Percentiles rank a stretch among this genome's conserved stretches.
Evolutionary conservation across 1,140 invertebrate species (phyloP).

Genomic region (Cherax destructor): DNA sequence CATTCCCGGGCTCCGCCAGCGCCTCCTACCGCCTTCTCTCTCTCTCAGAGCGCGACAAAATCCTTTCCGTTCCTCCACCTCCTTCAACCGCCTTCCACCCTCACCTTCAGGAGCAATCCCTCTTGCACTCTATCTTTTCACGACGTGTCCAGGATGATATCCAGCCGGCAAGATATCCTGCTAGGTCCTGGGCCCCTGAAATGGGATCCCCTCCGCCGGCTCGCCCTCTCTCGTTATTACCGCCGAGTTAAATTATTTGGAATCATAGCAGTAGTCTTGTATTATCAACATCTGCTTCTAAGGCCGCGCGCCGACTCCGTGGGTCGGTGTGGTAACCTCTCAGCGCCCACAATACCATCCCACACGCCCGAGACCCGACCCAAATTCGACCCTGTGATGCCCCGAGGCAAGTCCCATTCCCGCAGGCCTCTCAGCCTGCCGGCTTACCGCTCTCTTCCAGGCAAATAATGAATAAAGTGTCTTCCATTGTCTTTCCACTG

Average conservation of each 20-base stretch:
- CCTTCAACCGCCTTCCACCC: neutral
- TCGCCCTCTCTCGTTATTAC: slow-evolving; percentile 54
- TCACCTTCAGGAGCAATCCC: neutral
- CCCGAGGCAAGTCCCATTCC: too few species aligned
- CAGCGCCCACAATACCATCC: slow-evolving; percentile 19
- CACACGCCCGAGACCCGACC: neutral
- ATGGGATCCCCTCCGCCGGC: neutral
- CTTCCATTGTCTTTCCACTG: slow-evolving; percentile 71
- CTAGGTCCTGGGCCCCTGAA: neutral
- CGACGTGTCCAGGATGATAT: slow-evolving; percentile 54
- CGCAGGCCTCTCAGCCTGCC: neutral
- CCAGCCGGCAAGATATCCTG: slow-evolving; percentile 33
- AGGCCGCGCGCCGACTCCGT: slow-evolving; percentile 44
- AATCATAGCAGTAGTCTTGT: slow-evolving; percentile 65
- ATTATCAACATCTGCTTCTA: slow-evolving; percentile 60
- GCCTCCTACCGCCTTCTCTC: neutral
- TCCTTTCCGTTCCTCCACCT: neutral
- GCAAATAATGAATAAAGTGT: slow-evolving; percentile 72
- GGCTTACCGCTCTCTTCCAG: slow-evolving; percentile 37
- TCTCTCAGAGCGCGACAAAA: neutral
- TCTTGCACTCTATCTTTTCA: slow-evolving; percentile 25
- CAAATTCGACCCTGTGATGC: slow-evolving; percentile 35
- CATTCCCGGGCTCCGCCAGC: slow-evolving; percentile 5
- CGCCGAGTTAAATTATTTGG: slow-evolving; percentile 69
- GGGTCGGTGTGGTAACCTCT: slow-evolving; percentile 31